A percentile compares a stretch with the other conserved stretches of the same genome.
Conservation (phyloP, 2,113 vertebrate species). For the Gopherus evgoodei region DNA sequence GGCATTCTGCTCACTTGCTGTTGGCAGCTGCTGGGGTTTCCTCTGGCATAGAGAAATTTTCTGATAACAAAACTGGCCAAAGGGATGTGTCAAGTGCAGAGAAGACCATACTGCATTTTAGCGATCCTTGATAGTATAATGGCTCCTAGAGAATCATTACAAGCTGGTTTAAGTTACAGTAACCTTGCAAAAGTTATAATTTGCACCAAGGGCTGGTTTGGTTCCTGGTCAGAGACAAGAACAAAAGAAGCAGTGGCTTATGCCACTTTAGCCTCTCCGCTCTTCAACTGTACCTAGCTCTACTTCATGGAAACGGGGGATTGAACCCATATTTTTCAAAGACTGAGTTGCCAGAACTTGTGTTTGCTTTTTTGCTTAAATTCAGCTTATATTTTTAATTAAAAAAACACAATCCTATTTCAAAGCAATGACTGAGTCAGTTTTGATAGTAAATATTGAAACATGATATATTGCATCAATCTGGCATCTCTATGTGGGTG, state of each 20-base stretch:
- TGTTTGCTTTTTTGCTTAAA: not conserved
- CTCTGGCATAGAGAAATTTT: accelerated
- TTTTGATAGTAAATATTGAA: not conserved
- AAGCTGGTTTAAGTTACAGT: not conserved
- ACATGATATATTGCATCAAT: not conserved
- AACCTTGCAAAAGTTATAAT: not conserved
- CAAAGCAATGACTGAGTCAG: not conserved
- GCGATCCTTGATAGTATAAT: not conserved
- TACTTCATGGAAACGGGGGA: accelerated
- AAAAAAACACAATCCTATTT: not conserved
- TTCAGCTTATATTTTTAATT: not conserved
- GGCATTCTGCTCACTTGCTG: not conserved
- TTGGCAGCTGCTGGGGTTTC: not conserved
- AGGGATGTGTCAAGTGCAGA: not conserved
- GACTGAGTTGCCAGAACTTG: not conserved
- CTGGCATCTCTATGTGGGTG: not conserved
- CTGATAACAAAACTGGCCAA: accelerated
- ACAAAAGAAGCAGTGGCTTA: not conserved
- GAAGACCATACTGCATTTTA: not conserved
- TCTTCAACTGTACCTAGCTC: not conserved
- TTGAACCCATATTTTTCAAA: not conserved
- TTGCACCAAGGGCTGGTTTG: not conserved
- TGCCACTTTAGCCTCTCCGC: not conserved
- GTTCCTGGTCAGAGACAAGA: not conserved
- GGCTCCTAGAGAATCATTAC: not conserved